Percentiles rank a stretch among this genome's conserved stretches.
phyloP scores from a whole-genome alignment of 2,113 vertebrate genomes.

The Campylomormyrus numenius region DNA sequence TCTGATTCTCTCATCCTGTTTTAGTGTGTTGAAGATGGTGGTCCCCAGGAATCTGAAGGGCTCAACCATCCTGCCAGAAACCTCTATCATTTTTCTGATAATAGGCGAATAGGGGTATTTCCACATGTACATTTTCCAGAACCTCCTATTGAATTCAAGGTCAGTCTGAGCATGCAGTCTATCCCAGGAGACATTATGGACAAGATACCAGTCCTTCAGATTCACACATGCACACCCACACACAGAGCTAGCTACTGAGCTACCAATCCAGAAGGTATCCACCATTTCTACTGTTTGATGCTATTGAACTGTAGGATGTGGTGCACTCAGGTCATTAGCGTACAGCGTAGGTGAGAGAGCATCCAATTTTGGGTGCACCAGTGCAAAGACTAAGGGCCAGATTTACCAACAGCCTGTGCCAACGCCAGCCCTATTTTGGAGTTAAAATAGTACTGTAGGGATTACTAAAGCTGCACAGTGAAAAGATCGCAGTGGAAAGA shows the following conservation, averaged over 20 bases:
- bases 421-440: not conserved
- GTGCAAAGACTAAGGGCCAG: not conserved
- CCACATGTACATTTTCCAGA: not conserved
- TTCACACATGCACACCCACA: not conserved
- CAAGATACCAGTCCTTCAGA: not conserved
- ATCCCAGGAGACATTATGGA: not conserved
- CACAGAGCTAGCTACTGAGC: not conserved
- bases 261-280: not conserved
- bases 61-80: not conserved
- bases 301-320: not conserved
- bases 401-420: not conserved
- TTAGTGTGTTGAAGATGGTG: not conserved
- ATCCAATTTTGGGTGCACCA: not conserved
- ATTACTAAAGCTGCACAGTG: not conserved
- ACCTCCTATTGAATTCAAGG: not conserved
- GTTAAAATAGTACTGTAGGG: not conserved
- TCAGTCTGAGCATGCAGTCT: not conserved
- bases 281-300: not conserved
- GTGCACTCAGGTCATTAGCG: not conserved
- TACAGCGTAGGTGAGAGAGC: not conserved
- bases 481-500: not conserved
- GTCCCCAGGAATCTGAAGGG: not conserved
- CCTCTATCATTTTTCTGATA: not conserved
- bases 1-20: not conserved
- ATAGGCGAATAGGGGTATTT: not conserved